These are phyloP conservation scores for Lepidurus couesii DNA, from an alignment of 1,140 invertebrate species.

Conservation along the genomic window DNA sequence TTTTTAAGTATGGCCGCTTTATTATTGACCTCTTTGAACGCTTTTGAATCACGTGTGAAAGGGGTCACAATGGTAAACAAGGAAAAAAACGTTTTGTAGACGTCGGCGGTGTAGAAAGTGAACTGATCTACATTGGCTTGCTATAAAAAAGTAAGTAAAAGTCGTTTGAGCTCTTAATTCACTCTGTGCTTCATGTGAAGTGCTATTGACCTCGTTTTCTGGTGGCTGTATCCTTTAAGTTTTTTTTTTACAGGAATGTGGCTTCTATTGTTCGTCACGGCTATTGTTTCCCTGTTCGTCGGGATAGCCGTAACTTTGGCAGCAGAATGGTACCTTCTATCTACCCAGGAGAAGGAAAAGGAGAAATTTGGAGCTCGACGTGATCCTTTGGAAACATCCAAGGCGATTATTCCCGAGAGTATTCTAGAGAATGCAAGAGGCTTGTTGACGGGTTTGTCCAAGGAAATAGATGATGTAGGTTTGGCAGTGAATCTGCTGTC, in stretches of 20 bases:
- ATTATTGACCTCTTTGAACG: no score
- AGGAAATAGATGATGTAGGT: conserved; percentile 26
- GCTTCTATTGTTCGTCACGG: neutral
- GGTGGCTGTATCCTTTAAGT: neutral
- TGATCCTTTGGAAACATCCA: neutral
- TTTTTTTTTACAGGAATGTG: neutral
- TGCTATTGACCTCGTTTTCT: neutral
- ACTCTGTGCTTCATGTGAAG: neutral
- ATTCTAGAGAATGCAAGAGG: neutral
- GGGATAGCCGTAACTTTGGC: neutral
- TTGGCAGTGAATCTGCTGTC: conserved; percentile 31
- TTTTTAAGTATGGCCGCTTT: no score
- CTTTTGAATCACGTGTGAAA: no score
- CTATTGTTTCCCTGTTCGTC: neutral
- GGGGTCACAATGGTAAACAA: no score
- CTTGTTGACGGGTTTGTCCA: neutral
- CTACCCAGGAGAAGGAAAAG: conserved; percentile 1
- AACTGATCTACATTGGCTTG: no score
- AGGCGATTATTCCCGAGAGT: neutral
- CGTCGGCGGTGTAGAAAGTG: no score
- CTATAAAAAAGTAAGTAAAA: no score
- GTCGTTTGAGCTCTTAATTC: no score
- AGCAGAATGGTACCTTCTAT: neutral
- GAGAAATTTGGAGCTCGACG: neutral
- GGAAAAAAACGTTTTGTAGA: no score